Conservation (phyloP, 1,140 invertebrate species). For the Glomeris maerens region DNA sequence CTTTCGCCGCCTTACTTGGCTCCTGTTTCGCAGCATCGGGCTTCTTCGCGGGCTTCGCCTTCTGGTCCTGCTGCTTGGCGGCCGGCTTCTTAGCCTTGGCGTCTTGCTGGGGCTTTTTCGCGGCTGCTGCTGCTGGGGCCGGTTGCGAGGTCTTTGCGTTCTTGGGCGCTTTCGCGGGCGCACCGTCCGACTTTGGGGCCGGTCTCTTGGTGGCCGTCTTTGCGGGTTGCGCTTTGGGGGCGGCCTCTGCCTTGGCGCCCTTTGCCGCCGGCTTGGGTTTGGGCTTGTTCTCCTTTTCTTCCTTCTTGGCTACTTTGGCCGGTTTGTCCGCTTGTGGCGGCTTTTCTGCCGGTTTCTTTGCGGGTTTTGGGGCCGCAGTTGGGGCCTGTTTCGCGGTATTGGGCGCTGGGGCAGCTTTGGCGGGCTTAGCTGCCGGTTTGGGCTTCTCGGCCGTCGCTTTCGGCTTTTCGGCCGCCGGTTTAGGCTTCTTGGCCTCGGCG, state of each 20-base stretch:
- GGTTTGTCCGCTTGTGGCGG: not conserved
- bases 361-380: conserved; percentile 10
- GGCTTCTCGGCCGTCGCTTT: conserved; percentile 27
- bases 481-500: conserved; percentile 30
- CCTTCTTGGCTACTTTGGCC: not conserved
- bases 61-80: conserved; percentile 25
- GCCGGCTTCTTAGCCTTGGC: conserved; percentile 18
- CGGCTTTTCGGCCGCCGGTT: conserved; percentile 26
- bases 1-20: conserved; percentile 14
- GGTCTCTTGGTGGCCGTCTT: conserved; percentile 16
- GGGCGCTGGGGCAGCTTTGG: not conserved
- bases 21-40: conserved; percentile 29
- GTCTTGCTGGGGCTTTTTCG: conserved; percentile 32
- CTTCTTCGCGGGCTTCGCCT: conserved; percentile 36
- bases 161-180: conserved; percentile 33
- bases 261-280: not conserved
- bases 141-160: conserved; percentile 19
- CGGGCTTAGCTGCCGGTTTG: conserved; percentile 15
- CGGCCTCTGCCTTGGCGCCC: not conserved
- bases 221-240: too few species aligned
- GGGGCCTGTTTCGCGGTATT: not conserved
- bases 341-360: conserved; percentile 7
- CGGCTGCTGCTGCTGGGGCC: conserved; percentile 20
- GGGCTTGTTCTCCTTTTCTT: not conserved
- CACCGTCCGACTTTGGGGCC: conserved; percentile 20